These are phyloP conservation scores for Chelon auratus DNA, from an alignment of 2,797 vertebrate genomes.

Conservation along the genomic window DNA sequence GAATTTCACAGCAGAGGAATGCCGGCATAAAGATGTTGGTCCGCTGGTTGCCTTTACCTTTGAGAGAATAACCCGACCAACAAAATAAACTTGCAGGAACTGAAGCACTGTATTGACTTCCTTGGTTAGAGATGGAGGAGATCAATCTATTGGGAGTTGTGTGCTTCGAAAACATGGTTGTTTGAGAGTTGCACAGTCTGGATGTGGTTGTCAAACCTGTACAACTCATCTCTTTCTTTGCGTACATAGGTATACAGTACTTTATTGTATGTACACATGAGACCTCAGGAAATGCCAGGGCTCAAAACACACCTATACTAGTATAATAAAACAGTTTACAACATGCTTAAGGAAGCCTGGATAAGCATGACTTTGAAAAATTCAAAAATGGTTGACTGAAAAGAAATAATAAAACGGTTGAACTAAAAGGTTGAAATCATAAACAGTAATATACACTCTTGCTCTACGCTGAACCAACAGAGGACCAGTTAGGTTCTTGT, in stretches of 20 bases:
- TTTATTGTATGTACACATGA: no score
- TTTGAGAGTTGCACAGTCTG: neutral
- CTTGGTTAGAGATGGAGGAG: neutral
- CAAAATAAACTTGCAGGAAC: conserved; percentile 25
- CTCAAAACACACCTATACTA: no score
- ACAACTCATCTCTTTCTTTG: neutral
- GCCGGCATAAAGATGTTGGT: conserved; percentile 4
- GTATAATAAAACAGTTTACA: no score
- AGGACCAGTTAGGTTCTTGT: no score
- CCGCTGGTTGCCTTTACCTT: conserved; percentile 13
- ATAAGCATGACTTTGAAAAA: no score
- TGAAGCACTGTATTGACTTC: neutral
- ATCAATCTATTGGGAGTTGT: conserved; percentile 2
- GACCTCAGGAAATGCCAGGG: no score
- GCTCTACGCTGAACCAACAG: no score
- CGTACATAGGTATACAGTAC: neutral
- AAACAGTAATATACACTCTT: no score
- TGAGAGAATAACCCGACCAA: conserved; percentile 8
- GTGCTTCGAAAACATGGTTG: conserved; percentile 12
- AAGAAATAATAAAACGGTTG: no score
- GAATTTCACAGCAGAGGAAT: conserved; percentile 26
- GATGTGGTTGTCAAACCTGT: conserved; percentile 5
- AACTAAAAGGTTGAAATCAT: no score
- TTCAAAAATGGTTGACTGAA: no score
- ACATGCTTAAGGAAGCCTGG: no score